These are phyloP conservation scores for Hippocampus abdominalis DNA, from an alignment of 2,113 vertebrate species.

Conservation along the genomic window DNA sequence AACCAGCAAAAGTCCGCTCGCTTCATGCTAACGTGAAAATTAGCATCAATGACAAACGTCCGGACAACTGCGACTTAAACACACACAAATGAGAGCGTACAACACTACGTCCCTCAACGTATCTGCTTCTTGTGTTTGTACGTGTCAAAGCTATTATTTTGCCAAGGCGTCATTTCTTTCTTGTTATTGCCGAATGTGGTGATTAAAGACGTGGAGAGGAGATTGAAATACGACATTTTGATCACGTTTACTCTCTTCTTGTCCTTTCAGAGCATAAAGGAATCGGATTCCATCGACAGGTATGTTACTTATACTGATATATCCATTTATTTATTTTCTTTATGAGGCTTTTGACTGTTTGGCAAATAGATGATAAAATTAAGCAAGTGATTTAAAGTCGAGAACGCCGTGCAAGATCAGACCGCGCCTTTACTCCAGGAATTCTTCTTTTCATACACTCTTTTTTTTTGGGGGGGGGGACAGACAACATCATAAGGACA, in stretches of 20 bases:
- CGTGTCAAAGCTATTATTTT: too few species aligned
- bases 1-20: too few species aligned
- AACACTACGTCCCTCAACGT: too few species aligned
- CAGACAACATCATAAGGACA: constrained; percentile 38
- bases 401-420: neutral
- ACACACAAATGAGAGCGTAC: too few species aligned
- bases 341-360: neutral
- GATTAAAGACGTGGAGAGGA: too few species aligned
- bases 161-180: neutral
- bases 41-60: too few species aligned
- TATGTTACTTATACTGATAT: neutral
- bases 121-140: too few species aligned
- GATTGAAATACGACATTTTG: neutral
- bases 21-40: too few species aligned
- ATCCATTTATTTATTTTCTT: neutral
- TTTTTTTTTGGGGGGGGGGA: neutral
- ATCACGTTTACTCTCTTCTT: neutral
- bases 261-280: neutral
- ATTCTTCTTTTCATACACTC: constrained; percentile 10
- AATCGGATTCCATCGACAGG: neutral
- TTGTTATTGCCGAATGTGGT: too few species aligned
- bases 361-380: neutral
- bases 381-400: neutral
- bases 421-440: neutral
- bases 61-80: too few species aligned